Percentiles rank a stretch among this genome's conserved stretches.
Conservation (phyloP, 2,888 invertebrate species). For the Heliconius erato region DNA sequence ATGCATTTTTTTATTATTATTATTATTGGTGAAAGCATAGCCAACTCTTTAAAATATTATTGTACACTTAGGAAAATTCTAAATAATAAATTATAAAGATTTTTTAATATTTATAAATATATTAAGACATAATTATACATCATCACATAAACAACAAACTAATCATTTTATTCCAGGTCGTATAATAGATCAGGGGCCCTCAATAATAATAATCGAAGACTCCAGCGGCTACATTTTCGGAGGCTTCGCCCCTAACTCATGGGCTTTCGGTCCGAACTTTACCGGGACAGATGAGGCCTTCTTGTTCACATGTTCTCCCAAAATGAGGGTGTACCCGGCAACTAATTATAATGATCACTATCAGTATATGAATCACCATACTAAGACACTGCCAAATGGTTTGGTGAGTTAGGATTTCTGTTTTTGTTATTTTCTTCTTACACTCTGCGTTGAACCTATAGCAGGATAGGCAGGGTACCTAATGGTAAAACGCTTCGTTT, state of each 20-base stretch:
- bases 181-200: constrained; percentile 92
- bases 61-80: no score
- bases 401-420: constrained; percentile 87
- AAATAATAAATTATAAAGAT: no score
- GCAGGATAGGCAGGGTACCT: not conserved
- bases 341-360: constrained; percentile 95
- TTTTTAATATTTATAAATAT: not conserved
- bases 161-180: constrained; percentile 80
- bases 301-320: constrained; percentile 93
- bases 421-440: no score
- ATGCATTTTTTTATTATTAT: no score
- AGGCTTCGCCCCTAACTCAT: constrained; percentile 93
- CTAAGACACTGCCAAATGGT: constrained; percentile 97
- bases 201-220: constrained; percentile 93
- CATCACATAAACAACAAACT: not conserved
- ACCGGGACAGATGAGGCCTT: constrained; percentile 91
- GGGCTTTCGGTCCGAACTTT: constrained; percentile 92
- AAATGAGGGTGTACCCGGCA: constrained; percentile 91
- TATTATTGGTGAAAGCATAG: no score
- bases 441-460: no score
- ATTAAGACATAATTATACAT: not conserved
- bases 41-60: no score
- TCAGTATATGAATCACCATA: constrained; percentile 96
- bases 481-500: not conserved
- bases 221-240: constrained; percentile 94